Percentiles rank a stretch among this genome's conserved stretches.
Evolutionary conservation across 1,140 invertebrate genomes (phyloP).

Genomic region (Drosophila pallidifrons): DNA sequence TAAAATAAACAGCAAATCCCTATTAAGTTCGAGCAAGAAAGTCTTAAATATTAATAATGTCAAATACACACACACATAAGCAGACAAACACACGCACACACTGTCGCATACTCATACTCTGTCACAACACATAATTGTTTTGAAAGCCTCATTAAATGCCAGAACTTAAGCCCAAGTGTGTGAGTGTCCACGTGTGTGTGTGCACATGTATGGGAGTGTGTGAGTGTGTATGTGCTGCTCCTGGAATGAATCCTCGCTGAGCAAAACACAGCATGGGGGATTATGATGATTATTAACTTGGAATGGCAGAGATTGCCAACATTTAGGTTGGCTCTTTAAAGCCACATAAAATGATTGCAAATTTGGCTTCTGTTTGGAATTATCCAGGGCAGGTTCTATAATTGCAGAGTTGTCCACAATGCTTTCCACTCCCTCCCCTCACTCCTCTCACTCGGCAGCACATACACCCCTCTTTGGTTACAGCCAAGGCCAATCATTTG

Average conservation of each 20-base stretch:
- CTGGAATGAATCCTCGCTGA: conserved; percentile 20
- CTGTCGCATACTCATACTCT: conserved; percentile 21
- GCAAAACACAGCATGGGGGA: conserved; percentile 57
- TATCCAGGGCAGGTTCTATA: conserved; percentile 46
- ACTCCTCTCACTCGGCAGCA: neutral
- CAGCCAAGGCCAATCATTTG: conserved; percentile 71
- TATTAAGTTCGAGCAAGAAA: conserved; percentile 34
- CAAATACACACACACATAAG: conserved; percentile 42
- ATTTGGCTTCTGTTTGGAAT: conserved; percentile 59
- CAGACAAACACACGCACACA: conserved; percentile 9
- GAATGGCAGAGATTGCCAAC: conserved; percentile 29
- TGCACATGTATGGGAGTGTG: neutral
- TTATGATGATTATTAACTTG: conserved; percentile 74
- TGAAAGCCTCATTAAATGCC: conserved; percentile 80
- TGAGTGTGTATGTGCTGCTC: conserved; percentile 19
- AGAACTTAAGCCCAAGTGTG: conserved; percentile 67
- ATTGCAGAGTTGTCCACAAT: conserved; percentile 24
- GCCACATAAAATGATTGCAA: conserved; percentile 53
- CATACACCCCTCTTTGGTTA: conserved; percentile 14
- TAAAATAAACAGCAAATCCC: conserved; percentile 41
- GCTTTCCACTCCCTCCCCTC: neutral
- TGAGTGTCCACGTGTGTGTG: neutral
- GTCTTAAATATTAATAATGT: conserved; percentile 79
- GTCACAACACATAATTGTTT: conserved; percentile 70
- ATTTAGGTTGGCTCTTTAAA: conserved; percentile 60